A percentile compares a stretch with the other conserved stretches of the same genome.
Conservation (phyloP, 2,888 invertebrate genomes). For the Girardia tigrina region DNA sequence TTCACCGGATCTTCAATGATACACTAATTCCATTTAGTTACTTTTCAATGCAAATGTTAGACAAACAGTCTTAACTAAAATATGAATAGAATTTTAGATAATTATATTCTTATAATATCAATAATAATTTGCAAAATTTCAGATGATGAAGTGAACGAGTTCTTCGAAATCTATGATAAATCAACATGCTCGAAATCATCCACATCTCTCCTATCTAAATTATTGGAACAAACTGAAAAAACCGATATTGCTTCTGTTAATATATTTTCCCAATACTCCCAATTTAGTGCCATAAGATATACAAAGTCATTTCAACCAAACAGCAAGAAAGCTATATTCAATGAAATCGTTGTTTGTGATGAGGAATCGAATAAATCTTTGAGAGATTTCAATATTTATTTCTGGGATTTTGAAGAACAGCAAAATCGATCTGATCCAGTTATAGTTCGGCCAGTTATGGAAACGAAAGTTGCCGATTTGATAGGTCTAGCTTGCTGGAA, state of each 20-base stretch:
- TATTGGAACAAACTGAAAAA: neutral
- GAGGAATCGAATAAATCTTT: neutral
- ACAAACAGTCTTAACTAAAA: too few relatives aligned
- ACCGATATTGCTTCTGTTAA: neutral
- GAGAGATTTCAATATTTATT: neutral
- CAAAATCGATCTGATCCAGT: slow-evolving; percentile 24
- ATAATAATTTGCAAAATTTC: neutral
- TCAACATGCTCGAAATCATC: neutral
- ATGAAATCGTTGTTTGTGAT: neutral
- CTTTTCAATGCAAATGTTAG: too few relatives aligned
- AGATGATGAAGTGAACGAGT: neutral
- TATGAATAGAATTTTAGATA: too few relatives aligned
- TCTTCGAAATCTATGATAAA: neutral
- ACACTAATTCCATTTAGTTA: too few relatives aligned
- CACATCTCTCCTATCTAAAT: neutral
- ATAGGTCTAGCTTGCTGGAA: slow-evolving; percentile 74
- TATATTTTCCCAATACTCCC: neutral
- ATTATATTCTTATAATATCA: too few relatives aligned
- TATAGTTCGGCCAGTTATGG: neutral
- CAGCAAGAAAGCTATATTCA: neutral
- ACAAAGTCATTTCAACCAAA: neutral
- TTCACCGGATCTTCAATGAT: too few relatives aligned
- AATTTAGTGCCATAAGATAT: neutral
- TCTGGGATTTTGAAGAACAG: slow-evolving; percentile 27
- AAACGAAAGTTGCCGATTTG: slow-evolving; percentile 29